phyloP scores from a whole-genome alignment of 2,888 invertebrate genomes.

The Diarsia dahlii region DNA sequence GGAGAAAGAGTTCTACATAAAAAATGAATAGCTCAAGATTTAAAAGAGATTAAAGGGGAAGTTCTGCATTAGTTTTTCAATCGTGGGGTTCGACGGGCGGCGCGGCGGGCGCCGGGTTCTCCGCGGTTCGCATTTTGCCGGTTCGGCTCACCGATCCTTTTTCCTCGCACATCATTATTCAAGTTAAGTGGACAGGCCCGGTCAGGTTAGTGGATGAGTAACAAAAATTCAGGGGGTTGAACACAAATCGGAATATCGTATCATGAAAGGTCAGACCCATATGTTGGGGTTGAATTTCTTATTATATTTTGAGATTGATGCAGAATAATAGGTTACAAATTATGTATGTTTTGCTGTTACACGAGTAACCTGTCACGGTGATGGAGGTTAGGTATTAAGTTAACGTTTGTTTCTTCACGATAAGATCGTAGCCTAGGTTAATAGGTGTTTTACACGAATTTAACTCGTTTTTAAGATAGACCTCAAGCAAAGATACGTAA shows the following conservation, averaged over 20 bases:
- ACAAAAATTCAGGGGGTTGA: conserved; percentile 81
- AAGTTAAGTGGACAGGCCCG: conserved; percentile 87
- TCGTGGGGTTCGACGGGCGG: conserved; percentile 60
- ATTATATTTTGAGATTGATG: conserved; percentile 67
- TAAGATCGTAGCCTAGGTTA: neutral
- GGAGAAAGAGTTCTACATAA: conserved; percentile 18
- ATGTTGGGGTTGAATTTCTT: conserved; percentile 64
- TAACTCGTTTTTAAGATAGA: neutral
- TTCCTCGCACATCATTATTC: conserved; percentile 88
- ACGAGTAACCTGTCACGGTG: conserved; percentile 21
- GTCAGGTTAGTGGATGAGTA: conserved; percentile 85
- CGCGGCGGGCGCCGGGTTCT: conserved; percentile 65
- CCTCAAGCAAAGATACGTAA: neutral
- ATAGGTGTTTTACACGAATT: too few species aligned
- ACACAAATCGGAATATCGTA: conserved; percentile 72
- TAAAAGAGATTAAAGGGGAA: conserved; percentile 62
- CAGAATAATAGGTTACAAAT: conserved; percentile 60
- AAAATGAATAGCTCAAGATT: conserved; percentile 52
- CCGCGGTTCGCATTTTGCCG: conserved; percentile 77
- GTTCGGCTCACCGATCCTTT: conserved; percentile 81
- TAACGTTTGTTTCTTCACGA: neutral
- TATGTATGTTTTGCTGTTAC: conserved; percentile 37
- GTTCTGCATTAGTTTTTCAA: conserved; percentile 69
- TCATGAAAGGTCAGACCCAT: conserved; percentile 71
- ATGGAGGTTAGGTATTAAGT: conserved; percentile 14